A percentile compares a stretch with the other conserved stretches of the same genome.
Evolutionary conservation across 2,113 vertebrate genomes (phyloP).

Genomic region (Zapus hudsonius): DNA sequence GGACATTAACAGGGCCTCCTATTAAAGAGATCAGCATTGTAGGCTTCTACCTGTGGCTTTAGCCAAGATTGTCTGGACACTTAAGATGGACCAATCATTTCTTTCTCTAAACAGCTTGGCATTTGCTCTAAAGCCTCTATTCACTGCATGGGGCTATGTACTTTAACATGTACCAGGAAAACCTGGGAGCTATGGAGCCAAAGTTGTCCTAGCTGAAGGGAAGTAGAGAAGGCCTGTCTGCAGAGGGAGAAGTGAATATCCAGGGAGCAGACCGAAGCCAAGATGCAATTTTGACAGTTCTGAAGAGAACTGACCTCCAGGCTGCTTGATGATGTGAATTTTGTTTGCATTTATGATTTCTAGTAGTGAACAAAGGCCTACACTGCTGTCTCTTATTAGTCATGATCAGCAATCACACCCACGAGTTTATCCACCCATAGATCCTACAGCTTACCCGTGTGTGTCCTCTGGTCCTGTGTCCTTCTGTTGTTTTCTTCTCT

Average conservation of each 20-base stretch:
- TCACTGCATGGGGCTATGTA: neutral
- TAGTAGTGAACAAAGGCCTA: neutral
- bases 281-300: neutral
- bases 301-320: neutral
- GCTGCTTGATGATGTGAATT: neutral
- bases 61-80: neutral
- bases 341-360: conserved; percentile 1
- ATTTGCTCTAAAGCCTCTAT: neutral
- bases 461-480: neutral
- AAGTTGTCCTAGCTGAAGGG: neutral
- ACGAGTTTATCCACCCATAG: neutral
- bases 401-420: conserved; percentile 22
- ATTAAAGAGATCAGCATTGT: neutral
- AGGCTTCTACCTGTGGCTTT: neutral
- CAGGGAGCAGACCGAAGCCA: neutral
- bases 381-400: neutral
- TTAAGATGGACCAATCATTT: neutral
- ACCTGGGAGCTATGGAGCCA: neutral
- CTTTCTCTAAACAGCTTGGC: neutral
- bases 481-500: neutral
- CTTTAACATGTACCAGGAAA: neutral
- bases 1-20: neutral
- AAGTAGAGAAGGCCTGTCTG: neutral
- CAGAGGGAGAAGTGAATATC: neutral
- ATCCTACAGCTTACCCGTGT: neutral